phyloP scores from a whole-genome alignment of 1,140 invertebrate species.

The Centruroides sculpturatus region DNA sequence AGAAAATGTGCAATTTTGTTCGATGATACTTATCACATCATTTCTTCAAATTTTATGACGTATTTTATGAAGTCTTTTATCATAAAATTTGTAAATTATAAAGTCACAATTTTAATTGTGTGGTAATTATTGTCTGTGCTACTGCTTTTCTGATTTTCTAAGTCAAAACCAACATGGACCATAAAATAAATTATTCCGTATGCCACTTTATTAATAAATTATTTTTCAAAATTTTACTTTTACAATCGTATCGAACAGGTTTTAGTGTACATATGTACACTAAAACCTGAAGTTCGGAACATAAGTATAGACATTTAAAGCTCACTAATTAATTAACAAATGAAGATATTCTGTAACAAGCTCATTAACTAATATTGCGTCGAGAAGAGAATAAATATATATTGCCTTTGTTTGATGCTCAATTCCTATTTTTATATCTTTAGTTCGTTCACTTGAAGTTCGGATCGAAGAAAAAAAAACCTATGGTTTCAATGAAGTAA shows the following conservation, averaged over 20 bases:
- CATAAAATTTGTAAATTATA: conserved; percentile 45
- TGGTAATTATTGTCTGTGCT: conserved; percentile 64
- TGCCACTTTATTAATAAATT: background rate
- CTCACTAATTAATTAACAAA: no score
- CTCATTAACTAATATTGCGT: no score
- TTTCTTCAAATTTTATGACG: conserved; percentile 43
- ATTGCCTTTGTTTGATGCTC: background rate
- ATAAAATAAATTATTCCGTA: conserved; percentile 36
- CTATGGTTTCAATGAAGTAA: conserved; percentile 60
- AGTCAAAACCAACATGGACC: conserved; percentile 77
- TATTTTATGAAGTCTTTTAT: conserved; percentile 40
- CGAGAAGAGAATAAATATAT: no score
- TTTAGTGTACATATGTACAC: no score
- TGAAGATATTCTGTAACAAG: no score
- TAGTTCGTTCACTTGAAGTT: conserved; percentile 72
- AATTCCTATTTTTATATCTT: conserved; percentile 29
- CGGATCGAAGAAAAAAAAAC: conserved; percentile 57
- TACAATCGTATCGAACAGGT: no score
- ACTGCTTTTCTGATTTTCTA: conserved; percentile 57
- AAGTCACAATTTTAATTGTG: conserved; percentile 69
- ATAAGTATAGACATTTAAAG: no score
- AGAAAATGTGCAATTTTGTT: conserved; percentile 41
- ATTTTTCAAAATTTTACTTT: conserved; percentile 1
- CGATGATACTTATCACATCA: conserved; percentile 45
- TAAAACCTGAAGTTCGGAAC: no score